Evolutionary conservation across 2,113 vertebrate species (phyloP).

Genomic region (Emydocephalus ijimae): DNA sequence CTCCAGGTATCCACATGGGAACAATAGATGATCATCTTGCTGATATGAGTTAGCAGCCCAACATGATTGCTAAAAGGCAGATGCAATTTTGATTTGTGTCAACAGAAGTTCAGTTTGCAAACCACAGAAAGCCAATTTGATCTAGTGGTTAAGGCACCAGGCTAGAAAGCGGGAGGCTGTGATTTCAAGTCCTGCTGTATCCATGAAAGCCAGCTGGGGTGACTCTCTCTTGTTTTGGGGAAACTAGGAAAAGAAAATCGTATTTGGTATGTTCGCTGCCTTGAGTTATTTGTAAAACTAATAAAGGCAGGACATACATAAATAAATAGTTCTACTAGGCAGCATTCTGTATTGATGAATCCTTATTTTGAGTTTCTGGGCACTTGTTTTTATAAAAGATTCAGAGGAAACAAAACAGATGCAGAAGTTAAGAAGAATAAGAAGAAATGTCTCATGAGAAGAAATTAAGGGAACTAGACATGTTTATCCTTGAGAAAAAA

Average conservation of each 20-base stretch:
- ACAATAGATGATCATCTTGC: background rate
- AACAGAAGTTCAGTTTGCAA: background rate
- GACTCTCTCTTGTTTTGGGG: background rate
- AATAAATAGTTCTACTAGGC: background rate
- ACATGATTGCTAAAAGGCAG: background rate
- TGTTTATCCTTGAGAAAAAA: background rate
- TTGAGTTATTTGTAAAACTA: background rate
- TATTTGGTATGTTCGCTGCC: background rate
- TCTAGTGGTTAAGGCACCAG: background rate
- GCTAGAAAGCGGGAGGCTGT: background rate
- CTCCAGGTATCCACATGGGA: background rate
- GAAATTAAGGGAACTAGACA: background rate
- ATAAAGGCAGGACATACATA: background rate
- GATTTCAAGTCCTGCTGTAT: background rate
- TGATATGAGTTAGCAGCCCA: background rate
- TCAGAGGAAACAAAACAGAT: background rate
- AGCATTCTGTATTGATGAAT: background rate
- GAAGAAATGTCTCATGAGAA: background rate
- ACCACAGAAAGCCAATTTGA: background rate
- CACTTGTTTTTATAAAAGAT: background rate
- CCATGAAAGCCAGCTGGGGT: background rate
- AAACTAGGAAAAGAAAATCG: background rate
- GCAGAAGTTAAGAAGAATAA: background rate
- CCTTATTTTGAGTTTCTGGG: background rate
- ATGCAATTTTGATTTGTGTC: background rate